These are phyloP conservation scores for Varecia variegata DNA, from an alignment of 2,797 vertebrate species.

Conservation along the genomic window DNA sequence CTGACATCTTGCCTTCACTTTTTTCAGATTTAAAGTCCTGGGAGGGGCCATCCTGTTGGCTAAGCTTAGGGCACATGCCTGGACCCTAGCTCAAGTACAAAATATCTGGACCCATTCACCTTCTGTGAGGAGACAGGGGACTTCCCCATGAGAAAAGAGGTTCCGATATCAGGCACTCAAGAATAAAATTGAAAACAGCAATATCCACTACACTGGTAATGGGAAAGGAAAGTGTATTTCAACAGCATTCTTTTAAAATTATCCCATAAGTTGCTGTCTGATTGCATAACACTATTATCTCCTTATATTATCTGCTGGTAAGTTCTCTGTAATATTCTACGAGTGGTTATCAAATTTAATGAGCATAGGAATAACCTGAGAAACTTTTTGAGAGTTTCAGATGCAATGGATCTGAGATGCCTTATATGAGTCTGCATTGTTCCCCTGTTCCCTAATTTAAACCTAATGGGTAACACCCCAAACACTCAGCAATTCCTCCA, in stretches of 20 bases:
- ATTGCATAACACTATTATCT: neutral
- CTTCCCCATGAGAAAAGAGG: neutral
- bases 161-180: neutral
- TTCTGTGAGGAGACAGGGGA: neutral
- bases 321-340: neutral
- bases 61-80: neutral
- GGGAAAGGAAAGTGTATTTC: neutral
- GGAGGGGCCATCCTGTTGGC: neutral
- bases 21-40: neutral
- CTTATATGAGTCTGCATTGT: neutral
- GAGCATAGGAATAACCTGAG: neutral
- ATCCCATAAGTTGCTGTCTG: neutral
- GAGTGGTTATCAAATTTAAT: neutral
- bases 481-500: neutral
- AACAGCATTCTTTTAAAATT: neutral
- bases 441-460: neutral
- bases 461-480: neutral
- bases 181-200: neutral
- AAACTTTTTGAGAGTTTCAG: neutral
- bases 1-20: neutral
- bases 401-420: neutral
- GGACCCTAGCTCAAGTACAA: neutral
- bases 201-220: neutral
- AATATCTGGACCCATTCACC: neutral
- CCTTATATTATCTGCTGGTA: neutral